These are phyloP conservation scores for Napeogenes sylphis DNA, from an alignment of 2,888 invertebrate genomes.

Conservation along the genomic window DNA sequence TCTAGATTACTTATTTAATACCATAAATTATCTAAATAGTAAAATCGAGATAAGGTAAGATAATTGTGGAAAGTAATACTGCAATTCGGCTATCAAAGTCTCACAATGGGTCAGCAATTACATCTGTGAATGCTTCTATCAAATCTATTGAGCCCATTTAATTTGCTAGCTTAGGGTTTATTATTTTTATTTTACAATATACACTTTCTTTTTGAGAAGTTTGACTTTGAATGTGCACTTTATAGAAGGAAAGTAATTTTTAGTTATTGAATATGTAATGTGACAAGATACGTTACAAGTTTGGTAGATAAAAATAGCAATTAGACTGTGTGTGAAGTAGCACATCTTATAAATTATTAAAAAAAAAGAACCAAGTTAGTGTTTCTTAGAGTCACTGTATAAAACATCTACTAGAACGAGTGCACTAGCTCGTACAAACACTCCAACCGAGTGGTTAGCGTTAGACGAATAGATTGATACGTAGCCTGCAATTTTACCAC, in stretches of 20 bases:
- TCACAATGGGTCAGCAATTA: constrained; percentile 57
- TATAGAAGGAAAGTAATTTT: too few relatives aligned
- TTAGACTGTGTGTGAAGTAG: too few relatives aligned
- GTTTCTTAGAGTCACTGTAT: constrained; percentile 1
- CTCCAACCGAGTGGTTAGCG: constrained; percentile 38
- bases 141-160: constrained; percentile 38
- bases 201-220: neutral
- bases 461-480: constrained; percentile 54
- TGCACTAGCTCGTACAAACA: constrained; percentile 14
- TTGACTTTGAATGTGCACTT: too few relatives aligned
- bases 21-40: too few relatives aligned
- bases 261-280: too few relatives aligned
- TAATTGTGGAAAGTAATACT: constrained; percentile 46
- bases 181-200: neutral
- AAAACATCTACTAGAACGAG: constrained; percentile 8
- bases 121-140: constrained; percentile 45
- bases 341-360: neutral
- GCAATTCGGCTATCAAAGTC: constrained; percentile 47
- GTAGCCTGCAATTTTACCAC: constrained; percentile 56
- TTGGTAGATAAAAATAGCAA: too few relatives aligned
- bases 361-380: neutral
- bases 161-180: constrained; percentile 10
- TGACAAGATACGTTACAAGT: too few relatives aligned
- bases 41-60: constrained; percentile 12
- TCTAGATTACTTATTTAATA: too few relatives aligned